Evolutionary conservation across 1,140 invertebrate genomes (phyloP), one percentile per base, ranked within the genome.

Genomic region (Drosophila repleta): DNA sequence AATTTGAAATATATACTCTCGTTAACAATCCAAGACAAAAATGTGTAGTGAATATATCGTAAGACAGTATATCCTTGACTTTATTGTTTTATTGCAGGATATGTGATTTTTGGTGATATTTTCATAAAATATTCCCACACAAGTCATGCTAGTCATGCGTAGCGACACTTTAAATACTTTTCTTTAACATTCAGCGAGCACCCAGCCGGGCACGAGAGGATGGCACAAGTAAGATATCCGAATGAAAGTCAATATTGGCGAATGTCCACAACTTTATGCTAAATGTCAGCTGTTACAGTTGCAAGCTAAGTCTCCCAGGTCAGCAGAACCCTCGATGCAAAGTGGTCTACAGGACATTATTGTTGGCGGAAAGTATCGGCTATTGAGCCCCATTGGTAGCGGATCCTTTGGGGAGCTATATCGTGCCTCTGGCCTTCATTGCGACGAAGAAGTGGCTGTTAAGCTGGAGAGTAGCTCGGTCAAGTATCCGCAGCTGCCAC

Each of bases 391-490:
- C 93, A 98, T 99, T 89, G 83, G 97, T 74, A 97, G 96, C 85
- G 97, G 97, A 65, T 98, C 97, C 8, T 98, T 99, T 92, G 98
- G 97, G 79, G 97, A 98, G 92, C 97, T 99, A 82, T 99, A 97
- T 92, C 93, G 98, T 51, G 97, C 96, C 69, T 96, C 97, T 87
- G 97, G 97, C 92, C 94, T 97, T 74, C 94, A 95, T 72, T 97
- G 97, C 94, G 97, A 97, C 91, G 97, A 98, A 94, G 96, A 98
- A 94, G 97, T 98, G 32, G 97, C 97, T 74, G 96, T 98, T 13
- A 99, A 99, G 92, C 92, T 99, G 76, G 97, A 99, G 93, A 95
- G 94, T 67, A 92, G 95, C n/a, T 95, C 95, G 92, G 96, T 97
- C 21, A 94, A 96, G 83, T 97, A 98, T 92, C 97, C 97, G 21